These are phyloP conservation scores for Ophion costatus DNA, from an alignment of 2,888 invertebrate genomes.

Conservation along the genomic window DNA sequence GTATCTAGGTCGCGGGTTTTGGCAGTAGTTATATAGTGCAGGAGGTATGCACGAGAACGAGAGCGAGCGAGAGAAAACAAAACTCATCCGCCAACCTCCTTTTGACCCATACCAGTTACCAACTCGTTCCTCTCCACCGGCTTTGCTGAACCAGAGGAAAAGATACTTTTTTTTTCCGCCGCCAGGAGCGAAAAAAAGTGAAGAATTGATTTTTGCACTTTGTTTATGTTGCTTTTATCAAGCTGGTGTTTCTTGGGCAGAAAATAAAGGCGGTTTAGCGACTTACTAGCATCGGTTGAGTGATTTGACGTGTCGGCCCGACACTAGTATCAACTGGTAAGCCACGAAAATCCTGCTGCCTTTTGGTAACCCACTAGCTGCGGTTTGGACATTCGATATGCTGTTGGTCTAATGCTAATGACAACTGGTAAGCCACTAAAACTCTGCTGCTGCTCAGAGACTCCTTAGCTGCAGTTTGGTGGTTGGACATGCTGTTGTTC, in stretches of 20 bases:
- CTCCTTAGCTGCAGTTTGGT: neutral
- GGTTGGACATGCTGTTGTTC: neutral
- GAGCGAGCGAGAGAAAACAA: slow-evolving; percentile 52
- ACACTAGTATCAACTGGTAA: neutral
- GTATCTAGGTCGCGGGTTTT: slow-evolving; percentile 84
- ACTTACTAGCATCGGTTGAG: no score
- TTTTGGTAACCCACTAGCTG: neutral
- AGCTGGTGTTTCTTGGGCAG: no score
- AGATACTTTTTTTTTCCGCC: neutral
- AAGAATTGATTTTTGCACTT: no score
- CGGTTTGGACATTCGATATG: neutral
- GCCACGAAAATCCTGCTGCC: neutral
- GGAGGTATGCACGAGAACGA: slow-evolving; percentile 40
- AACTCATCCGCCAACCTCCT: slow-evolving; percentile 48
- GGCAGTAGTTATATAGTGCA: slow-evolving; percentile 77
- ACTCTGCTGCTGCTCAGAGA: neutral
- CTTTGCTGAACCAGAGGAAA: slow-evolving; percentile 3
- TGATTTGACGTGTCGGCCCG: no score
- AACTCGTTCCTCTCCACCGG: slow-evolving; percentile 23
- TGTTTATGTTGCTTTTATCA: no score
- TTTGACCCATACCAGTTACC: slow-evolving; percentile 58
- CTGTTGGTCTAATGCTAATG: neutral
- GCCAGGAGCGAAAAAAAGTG: no score
- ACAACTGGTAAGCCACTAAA: neutral
- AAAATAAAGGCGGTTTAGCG: no score